A percentile compares a stretch with the other conserved stretches of the same genome.
These are phyloP conservation scores for Norana najaformis DNA, from an alignment of 2,888 invertebrate species.

Conservation along the genomic window DNA sequence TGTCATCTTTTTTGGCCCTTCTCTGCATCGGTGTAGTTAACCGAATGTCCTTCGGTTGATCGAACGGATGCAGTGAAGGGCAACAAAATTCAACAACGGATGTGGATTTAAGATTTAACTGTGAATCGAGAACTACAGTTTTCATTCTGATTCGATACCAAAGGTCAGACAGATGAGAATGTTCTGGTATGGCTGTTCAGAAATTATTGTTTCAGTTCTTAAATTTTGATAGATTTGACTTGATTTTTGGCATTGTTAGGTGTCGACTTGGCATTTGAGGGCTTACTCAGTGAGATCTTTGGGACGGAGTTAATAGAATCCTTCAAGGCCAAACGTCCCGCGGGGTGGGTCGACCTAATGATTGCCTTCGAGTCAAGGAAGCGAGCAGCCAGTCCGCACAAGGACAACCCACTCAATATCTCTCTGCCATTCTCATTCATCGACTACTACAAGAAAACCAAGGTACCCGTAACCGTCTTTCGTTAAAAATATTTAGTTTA, in stretches of 20 bases:
- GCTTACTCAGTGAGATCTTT: slow-evolving; percentile 65
- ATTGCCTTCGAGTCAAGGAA: slow-evolving; percentile 68
- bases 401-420: slow-evolving; percentile 48
- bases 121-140: too few relatives aligned
- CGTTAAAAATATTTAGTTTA: too few relatives aligned
- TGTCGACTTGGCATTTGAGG: slow-evolving; percentile 66
- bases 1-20: too few relatives aligned
- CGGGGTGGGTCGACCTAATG: slow-evolving; percentile 68
- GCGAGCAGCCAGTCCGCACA: slow-evolving; percentile 64
- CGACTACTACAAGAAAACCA: slow-evolving; percentile 63
- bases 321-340: slow-evolving; percentile 65
- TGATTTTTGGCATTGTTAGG: slow-evolving; percentile 59
- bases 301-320: slow-evolving; percentile 65
- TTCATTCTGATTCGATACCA: too few relatives aligned
- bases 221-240: slow-evolving; percentile 46
- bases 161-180: too few relatives aligned
- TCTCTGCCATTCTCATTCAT: slow-evolving; percentile 66
- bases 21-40: too few relatives aligned
- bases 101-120: too few relatives aligned
- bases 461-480: slow-evolving; percentile 23
- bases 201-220: too few relatives aligned
- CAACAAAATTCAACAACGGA: too few relatives aligned
- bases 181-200: too few relatives aligned
- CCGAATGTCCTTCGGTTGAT: too few relatives aligned
- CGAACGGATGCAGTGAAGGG: too few relatives aligned